Evolutionary conservation across 2,797 vertebrate species (phyloP).

Genomic region (Manis pentadactyla): DNA sequence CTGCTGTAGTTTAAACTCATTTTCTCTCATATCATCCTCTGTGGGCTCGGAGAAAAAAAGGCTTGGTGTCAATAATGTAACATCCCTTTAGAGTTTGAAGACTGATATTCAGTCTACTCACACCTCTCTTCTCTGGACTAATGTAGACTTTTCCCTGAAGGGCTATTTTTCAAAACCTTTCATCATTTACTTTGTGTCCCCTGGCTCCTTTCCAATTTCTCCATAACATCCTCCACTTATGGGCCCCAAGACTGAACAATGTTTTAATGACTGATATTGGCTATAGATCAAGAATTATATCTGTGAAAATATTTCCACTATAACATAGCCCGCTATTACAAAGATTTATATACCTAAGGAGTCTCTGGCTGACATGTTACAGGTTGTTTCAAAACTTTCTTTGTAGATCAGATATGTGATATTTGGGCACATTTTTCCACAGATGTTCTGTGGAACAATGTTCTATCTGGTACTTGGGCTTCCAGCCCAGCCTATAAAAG

Average conservation of each 20-base stretch:
- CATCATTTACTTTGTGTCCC: constrained; percentile 61
- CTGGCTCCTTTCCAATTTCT: constrained; percentile 70
- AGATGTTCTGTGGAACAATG: constrained; percentile 22
- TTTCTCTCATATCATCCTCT: background rate
- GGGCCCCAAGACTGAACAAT: constrained; percentile 55
- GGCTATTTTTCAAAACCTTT: constrained; percentile 74
- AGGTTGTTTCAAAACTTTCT: constrained; percentile 63
- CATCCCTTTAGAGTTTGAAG: background rate
- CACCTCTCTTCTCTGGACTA: constrained; percentile 42
- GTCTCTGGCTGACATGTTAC: background rate
- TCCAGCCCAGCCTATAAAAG: background rate
- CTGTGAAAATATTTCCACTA: constrained; percentile 76
- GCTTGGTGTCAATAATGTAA: background rate
- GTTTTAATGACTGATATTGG: constrained; percentile 75
- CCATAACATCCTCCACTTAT: constrained; percentile 60
- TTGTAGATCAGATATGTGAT: background rate
- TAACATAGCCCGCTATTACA: constrained; percentile 45
- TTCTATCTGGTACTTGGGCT: background rate
- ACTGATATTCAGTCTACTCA: constrained; percentile 66
- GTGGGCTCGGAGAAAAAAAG: background rate
- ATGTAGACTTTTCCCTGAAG: constrained; percentile 71
- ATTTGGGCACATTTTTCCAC: background rate
- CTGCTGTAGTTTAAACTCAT: background rate
- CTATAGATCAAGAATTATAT: constrained; percentile 74
- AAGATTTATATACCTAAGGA: constrained; percentile 66